Evolutionary conservation across 2,113 vertebrate genomes (phyloP).

Genomic region (Istiophorus platypterus): DNA sequence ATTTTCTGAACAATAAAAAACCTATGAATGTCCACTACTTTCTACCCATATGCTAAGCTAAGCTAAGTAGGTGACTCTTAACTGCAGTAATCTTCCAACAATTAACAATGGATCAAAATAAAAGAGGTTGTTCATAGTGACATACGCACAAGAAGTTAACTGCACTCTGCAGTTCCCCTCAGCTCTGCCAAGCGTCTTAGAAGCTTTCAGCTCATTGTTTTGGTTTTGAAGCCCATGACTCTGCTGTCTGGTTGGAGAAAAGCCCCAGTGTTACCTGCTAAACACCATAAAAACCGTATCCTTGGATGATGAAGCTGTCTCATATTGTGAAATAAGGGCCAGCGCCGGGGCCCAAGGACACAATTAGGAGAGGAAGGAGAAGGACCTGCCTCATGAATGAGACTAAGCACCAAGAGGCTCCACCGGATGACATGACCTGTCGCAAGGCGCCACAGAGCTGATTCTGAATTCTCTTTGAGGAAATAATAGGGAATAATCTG

Average conservation of each 20-base stretch:
- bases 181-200: too few species aligned
- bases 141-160: too few species aligned
- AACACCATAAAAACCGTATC: slow-evolving; percentile 36
- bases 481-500: slow-evolving; percentile 51
- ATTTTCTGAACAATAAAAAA: too few species aligned
- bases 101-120: too few species aligned
- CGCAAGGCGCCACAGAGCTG: slow-evolving; percentile 15
- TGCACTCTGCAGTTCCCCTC: too few species aligned
- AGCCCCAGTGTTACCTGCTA: slow-evolving; percentile 4
- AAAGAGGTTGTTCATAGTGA: too few species aligned
- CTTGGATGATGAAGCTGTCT: slow-evolving; percentile 20
- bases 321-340: slow-evolving; percentile 40
- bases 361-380: slow-evolving; percentile 58
- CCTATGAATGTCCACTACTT: too few species aligned
- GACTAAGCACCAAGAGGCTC: slow-evolving; percentile 11
- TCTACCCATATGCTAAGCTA: too few species aligned
- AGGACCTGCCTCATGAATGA: slow-evolving; percentile 30
- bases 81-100: too few species aligned
- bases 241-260: not conserved
- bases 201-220: too few species aligned
- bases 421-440: slow-evolving; percentile 38
- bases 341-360: slow-evolving; percentile 43
- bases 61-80: too few species aligned
- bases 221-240: too few species aligned
- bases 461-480: slow-evolving; percentile 68